Conservation (phyloP, 2,113 vertebrate genomes). For the Hippocampus zosterae region DNA sequence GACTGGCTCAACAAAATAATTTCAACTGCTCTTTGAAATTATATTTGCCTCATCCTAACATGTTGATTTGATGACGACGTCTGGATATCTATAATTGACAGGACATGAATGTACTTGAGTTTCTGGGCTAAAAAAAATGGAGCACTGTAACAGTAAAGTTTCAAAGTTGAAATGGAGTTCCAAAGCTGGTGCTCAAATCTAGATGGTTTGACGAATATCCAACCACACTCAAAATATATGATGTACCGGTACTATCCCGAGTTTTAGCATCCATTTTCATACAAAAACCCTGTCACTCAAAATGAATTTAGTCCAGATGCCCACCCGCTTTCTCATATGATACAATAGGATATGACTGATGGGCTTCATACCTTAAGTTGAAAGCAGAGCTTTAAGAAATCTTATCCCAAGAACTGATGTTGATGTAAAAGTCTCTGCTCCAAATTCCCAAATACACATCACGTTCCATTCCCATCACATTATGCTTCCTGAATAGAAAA, state of each 20-base stretch:
- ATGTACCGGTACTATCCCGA: conserved; percentile 2
- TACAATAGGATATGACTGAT: conserved; percentile 39
- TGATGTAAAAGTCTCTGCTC: conserved; percentile 21
- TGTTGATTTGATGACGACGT: background rate
- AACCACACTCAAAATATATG: background rate
- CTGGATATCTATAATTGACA: background rate
- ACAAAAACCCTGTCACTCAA: conserved; percentile 13
- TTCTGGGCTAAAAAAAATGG: too few relatives aligned
- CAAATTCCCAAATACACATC: conserved; percentile 31
- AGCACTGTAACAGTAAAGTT: too few relatives aligned
- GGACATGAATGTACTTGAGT: background rate
- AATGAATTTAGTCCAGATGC: conserved; percentile 13
- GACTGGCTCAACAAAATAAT: conserved; percentile 50
- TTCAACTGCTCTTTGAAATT: conserved; percentile 37
- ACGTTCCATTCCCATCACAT: conserved; percentile 37
- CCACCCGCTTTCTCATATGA: conserved; percentile 24
- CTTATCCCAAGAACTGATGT: conserved; percentile 45
- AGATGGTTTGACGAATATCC: background rate
- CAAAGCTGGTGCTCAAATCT: background rate
- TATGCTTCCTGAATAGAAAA: conserved; percentile 23
- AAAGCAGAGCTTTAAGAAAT: conserved; percentile 35
- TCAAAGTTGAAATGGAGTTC: background rate
- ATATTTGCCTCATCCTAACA: conserved; percentile 43
- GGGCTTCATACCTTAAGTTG: conserved; percentile 36
- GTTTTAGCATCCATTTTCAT: conserved; percentile 16